phyloP scores from a whole-genome alignment of 2,797 vertebrate species.

The Todus mexicanus region DNA sequence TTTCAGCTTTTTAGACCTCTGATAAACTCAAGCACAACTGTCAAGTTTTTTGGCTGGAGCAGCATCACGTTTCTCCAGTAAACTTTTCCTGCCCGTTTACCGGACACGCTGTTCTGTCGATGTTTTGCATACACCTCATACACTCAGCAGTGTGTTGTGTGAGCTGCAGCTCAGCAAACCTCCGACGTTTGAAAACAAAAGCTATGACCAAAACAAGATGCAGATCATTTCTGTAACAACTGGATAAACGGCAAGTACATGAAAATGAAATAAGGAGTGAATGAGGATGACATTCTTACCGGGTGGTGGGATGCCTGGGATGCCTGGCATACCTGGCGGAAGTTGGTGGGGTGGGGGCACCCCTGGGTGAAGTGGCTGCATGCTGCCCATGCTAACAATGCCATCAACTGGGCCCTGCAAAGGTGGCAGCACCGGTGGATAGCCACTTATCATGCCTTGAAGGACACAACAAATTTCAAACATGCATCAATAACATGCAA shows the following conservation, averaged over 20 bases:
- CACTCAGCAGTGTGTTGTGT: background rate
- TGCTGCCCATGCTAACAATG: slow-evolving; percentile 94
- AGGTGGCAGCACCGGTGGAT: slow-evolving; percentile 88
- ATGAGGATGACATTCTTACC: slow-evolving; percentile 90
- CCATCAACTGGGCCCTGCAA: slow-evolving; percentile 86
- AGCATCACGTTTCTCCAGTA: background rate
- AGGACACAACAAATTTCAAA: slow-evolving; percentile 92
- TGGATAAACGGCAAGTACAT: slow-evolving; percentile 75
- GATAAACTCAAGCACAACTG: background rate
- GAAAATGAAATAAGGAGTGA: slow-evolving; percentile 83
- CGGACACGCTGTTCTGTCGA: background rate
- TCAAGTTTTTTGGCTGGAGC: background rate
- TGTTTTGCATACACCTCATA: background rate
- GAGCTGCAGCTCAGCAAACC: background rate
- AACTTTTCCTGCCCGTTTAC: background rate
- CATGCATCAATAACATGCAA: slow-evolving; percentile 94
- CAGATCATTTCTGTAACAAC: slow-evolving; percentile 81
- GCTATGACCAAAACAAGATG: slow-evolving; percentile 55
- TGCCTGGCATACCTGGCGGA: slow-evolving; percentile 85
- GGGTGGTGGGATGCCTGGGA: slow-evolving; percentile 86
- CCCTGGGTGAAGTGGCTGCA: slow-evolving; percentile 91
- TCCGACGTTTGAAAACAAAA: background rate
- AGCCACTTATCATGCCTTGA: slow-evolving; percentile 93
- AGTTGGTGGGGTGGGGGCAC: slow-evolving; percentile 88
- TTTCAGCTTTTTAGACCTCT: background rate